phyloP scores from a whole-genome alignment of 2,113 vertebrate species.

The Pachypanchax playfairii region DNA sequence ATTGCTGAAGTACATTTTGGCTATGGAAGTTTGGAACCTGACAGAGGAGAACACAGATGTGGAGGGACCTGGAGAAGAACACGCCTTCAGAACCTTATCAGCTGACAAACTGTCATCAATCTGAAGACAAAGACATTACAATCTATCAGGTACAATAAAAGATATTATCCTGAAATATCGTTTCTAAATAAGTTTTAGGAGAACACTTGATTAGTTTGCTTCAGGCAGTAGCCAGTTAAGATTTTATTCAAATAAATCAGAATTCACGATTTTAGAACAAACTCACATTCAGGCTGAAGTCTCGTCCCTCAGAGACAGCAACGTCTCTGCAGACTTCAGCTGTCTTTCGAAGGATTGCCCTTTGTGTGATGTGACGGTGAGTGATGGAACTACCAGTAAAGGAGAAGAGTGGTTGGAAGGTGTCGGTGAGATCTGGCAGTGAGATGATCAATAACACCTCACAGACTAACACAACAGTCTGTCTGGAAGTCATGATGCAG shows the following conservation, averaged over 20 bases:
- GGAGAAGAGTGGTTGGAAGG: constrained; percentile 55
- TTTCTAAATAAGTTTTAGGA: no score
- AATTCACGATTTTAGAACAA: no score
- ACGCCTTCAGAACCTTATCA: constrained; percentile 50
- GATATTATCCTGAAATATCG: no score
- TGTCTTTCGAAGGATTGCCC: constrained; percentile 63
- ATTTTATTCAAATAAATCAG: no score
- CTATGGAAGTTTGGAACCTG: constrained; percentile 46
- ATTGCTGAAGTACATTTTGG: constrained; percentile 55
- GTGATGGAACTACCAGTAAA: constrained; percentile 23
- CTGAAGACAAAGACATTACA: constrained; percentile 29
- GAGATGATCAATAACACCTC: neutral
- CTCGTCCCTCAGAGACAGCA: constrained; percentile 40
- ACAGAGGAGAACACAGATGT: constrained; percentile 32
- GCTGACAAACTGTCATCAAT: constrained; percentile 56
- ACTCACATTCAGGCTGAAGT: constrained; percentile 66
- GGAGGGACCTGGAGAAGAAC: constrained; percentile 19
- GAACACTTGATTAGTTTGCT: no score
- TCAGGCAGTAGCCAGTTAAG: no score
- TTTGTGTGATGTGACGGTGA: constrained; percentile 61
- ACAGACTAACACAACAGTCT: neutral
- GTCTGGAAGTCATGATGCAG: constrained; percentile 1
- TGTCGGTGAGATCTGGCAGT: constrained; percentile 1
- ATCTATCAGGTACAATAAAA: no score
- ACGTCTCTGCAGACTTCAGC: constrained; percentile 64